These are phyloP conservation scores for Archivesica marissinica DNA, from an alignment of 1,140 invertebrate species.

Conservation along the genomic window DNA sequence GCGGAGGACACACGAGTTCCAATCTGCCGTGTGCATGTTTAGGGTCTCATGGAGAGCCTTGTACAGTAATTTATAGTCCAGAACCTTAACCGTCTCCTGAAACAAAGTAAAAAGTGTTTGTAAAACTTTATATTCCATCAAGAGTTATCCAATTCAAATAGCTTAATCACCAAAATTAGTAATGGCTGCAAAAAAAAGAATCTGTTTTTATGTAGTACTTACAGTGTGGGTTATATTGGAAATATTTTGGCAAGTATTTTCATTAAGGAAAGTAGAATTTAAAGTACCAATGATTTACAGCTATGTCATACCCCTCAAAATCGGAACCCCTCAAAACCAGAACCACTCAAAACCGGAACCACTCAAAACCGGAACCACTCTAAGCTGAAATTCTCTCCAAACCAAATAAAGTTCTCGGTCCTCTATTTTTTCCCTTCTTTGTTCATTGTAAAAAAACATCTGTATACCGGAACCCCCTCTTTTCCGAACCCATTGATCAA, in stretches of 20 bases:
- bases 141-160: not conserved
- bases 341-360: too few relatives aligned
- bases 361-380: too few relatives aligned
- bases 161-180: not conserved
- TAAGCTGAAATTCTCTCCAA: too few relatives aligned
- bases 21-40: constrained; percentile 80
- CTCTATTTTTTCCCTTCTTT: too few relatives aligned
- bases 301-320: too few relatives aligned
- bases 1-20: constrained; percentile 74
- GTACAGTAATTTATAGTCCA: constrained; percentile 74
- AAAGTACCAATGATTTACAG: not conserved
- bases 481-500: too few relatives aligned
- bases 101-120: not conserved
- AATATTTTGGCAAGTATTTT: not conserved
- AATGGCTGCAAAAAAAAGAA: not conserved
- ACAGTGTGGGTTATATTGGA: not conserved
- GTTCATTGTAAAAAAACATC: too few relatives aligned
- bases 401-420: too few relatives aligned
- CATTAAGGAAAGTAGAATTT: not conserved
- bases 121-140: not conserved
- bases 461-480: too few relatives aligned
- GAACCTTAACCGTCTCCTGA: constrained; percentile 71
- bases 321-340: too few relatives aligned
- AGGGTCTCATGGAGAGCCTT: constrained; percentile 71
- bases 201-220: not conserved